Base-by-base conservation (phyloP, 2,113 vertebrate species). In the Varanus komodoensis region DNA sequence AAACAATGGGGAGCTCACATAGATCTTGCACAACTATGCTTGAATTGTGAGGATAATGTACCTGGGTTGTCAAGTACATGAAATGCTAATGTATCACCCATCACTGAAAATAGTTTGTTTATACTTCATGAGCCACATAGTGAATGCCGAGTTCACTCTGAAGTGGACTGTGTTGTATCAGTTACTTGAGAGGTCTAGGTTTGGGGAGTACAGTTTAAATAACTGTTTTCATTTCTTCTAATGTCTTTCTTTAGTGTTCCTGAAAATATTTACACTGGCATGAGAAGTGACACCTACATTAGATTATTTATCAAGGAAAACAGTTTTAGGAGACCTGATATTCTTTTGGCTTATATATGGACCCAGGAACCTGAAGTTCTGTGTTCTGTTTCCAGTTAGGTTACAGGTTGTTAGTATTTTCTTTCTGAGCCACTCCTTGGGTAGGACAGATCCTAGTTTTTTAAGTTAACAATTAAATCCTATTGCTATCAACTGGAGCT, bases 141-240 rank as follows among this genome's bases (percentile, higher is more conserved):
- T 95, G 93, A 95, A 73, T 90, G 94, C 96, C 95, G 93, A 95
- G 96, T 95, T 96, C 93, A 93, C 93, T 93, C 90, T 93, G 54
- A 94, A 89, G 79, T 68, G 92, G 93, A 89, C 95, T 97, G 95
- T 92, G 84, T 86, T 96, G 82, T 92, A 92, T 97, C 96, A 96
- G 87, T 92, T 91, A 91, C 82, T 90, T 95, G 93, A 97, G 93
- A 92, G 84, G 94, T 84, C 89, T 94, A 96, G 94, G 94, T 91
- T 92, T 91, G 93, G 86, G 75, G 69, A 94, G 25, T 29, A 87
- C 85, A 80, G 91, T 96, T 96, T 88, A 95, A 87, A 68, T 92
- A 96, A 95, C 90, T 83, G 79, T 92, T 82, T 96, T 69, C 71
- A 95, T 89, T 94, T 92, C 84, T 82, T 34, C 71, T 38, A 6